Base-by-base conservation (phyloP, 2,888 invertebrate genomes). In the Phengaris arion region DNA sequence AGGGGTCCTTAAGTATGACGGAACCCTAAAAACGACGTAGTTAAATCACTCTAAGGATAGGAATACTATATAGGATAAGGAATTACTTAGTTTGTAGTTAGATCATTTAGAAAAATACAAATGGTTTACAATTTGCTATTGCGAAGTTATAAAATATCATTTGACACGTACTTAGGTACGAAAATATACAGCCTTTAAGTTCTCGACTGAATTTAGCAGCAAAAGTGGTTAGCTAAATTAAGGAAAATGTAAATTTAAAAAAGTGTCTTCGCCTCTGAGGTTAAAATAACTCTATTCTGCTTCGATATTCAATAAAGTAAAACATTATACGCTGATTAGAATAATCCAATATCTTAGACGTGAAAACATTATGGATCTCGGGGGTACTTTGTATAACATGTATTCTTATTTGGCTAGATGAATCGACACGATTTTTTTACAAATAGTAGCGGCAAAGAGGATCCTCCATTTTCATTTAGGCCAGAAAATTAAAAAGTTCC, bases 401-500 rank as follows among this genome's bases (percentile, higher is more conserved):
- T 51, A 70, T 52, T 70, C 70, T 15, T 51, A 51, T 70, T 70
- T 70, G 22, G 70, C 70, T 70, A 15, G 51, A 52, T 70, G 52
- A 15, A 51, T 70, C 52, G 51, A 48, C 48, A 48, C 15, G 22
- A 52, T 22, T 64, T 3, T 64, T 70, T 70, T 70, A 22, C 52
- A 70, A 70, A 70, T 52, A 70, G 70, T 10, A 22, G 22, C n/a
- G 7, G 48, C 69, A 15, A 22, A 52, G 6, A 64, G 6, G 22
- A 8, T 22, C 70, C 51, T 51, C 70, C 70, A 70, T 70, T 70
- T 70, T 51, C 48, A n/a, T 70, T 51, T 51, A 70, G 12, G 48
- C 70, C 51, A 22, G 70, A 51, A 70, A 70, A 70, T 70, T 70
- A 52, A 70, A 70, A 51, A 70, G 70, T 51, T 70, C 70, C 70